A percentile compares a stretch with the other conserved stretches of the same genome.
Conservation (phyloP, 2,888 invertebrate species). For the Orchesellides sinensis region DNA sequence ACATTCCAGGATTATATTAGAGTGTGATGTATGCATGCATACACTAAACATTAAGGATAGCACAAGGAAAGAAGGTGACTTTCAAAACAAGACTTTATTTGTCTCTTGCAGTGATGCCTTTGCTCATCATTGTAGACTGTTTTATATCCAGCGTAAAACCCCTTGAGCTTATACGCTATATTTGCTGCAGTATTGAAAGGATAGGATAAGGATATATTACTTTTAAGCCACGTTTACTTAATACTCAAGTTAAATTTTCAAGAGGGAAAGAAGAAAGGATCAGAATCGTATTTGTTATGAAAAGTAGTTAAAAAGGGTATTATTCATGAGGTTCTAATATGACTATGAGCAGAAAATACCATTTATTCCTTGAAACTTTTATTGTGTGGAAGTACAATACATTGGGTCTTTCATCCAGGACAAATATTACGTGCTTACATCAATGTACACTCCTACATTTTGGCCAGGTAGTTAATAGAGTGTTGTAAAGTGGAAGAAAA, state of each 20-base stretch:
- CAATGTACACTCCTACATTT: conserved; percentile 13
- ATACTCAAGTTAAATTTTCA: not conserved
- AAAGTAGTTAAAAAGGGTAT: conserved; percentile 23
- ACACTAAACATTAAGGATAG: not conserved
- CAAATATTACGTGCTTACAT: not conserved
- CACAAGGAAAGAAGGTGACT: not conserved
- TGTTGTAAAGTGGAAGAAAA: conserved; percentile 4
- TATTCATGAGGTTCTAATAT: conserved; percentile 21
- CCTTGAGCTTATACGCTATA: not conserved
- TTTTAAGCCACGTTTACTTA: not conserved
- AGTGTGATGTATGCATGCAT: too few species aligned
- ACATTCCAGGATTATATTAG: too few species aligned
- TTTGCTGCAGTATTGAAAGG: too few species aligned
- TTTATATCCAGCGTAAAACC: not conserved
- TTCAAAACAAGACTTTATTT: not conserved
- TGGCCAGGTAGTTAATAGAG: not conserved
- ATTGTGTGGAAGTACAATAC: not conserved
- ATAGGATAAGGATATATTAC: too few species aligned
- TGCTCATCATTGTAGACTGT: too few species aligned
- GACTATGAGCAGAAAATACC: conserved; percentile 19
- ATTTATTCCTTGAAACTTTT: not conserved
- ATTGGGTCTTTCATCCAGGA: not conserved
- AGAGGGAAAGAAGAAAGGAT: not conserved
- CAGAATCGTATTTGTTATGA: conserved; percentile 1
- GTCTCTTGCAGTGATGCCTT: too few species aligned